A percentile compares a stretch with the other conserved stretches of the same genome.
phyloP scores from a whole-genome alignment of 2,888 invertebrate genomes.

The Nephrotoma appendiculata region DNA sequence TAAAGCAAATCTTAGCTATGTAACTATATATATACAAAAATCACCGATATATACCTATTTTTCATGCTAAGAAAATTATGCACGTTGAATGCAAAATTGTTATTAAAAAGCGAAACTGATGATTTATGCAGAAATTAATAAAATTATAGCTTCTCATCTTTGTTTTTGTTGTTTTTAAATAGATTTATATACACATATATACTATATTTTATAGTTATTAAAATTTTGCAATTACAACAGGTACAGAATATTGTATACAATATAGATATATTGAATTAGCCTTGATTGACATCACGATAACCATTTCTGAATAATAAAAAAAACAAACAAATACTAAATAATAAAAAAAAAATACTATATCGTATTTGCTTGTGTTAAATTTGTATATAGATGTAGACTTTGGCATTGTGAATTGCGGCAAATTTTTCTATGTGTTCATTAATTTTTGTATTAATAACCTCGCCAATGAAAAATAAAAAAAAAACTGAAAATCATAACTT shows the following conservation, averaged over 20 bases:
- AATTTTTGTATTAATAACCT: background rate
- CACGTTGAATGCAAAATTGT: background rate
- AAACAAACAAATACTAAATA: background rate
- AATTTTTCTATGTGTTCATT: background rate
- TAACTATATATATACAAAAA: background rate
- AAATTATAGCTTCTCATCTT: background rate
- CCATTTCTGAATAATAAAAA: background rate
- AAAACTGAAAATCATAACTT: background rate
- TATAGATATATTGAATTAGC: background rate
- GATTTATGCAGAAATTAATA: background rate
- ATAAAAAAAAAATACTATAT: background rate
- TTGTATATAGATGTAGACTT: background rate
- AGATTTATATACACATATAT: background rate
- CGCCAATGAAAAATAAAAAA: background rate
- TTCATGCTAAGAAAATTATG: background rate
- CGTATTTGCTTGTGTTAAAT: background rate
- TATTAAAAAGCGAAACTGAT: background rate
- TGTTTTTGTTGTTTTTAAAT: background rate
- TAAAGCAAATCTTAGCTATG: background rate
- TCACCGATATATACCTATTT: background rate
- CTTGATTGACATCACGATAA: conserved; percentile 6
- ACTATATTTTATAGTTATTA: background rate
- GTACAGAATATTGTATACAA: background rate
- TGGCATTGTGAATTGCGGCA: background rate
- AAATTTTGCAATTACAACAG: background rate